Evolutionary conservation across 2,888 invertebrate genomes (phyloP).

Genomic region (Acanthosepion esculentum): DNA sequence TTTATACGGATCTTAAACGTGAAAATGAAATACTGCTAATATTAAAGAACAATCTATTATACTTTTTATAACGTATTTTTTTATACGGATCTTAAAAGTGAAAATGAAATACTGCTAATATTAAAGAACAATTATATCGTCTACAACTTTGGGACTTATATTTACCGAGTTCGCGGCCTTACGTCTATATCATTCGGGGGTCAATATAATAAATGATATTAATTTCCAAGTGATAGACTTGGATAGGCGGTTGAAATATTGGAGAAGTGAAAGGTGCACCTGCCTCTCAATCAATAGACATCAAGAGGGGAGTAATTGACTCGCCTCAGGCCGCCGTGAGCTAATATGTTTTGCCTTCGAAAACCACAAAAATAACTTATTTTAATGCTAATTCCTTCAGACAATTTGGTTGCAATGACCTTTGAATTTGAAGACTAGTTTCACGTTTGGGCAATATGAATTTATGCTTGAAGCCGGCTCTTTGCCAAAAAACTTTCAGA

Average conservation of each 20-base stretch:
- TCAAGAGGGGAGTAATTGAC: neutral
- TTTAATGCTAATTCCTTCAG: constrained; percentile 21
- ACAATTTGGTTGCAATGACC: neutral
- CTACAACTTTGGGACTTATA: neutral
- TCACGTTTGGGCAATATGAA: neutral
- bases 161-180: neutral
- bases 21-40: too few relatives aligned
- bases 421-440: constrained; percentile 33
- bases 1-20: too few relatives aligned
- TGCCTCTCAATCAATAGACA: neutral
- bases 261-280: neutral
- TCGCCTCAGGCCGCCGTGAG: neutral
- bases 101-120: too few relatives aligned
- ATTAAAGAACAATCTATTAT: too few relatives aligned
- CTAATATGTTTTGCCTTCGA: neutral
- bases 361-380: constrained; percentile 33
- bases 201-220: neutral
- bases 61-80: too few relatives aligned
- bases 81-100: too few relatives aligned
- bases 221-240: neutral
- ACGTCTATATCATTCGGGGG: neutral
- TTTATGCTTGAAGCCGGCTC: neutral
- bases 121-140: too few relatives aligned
- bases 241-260: neutral
- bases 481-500: neutral